A percentile compares a stretch with the other conserved stretches of the same genome.
Evolutionary conservation across 2,888 invertebrate species (phyloP).

Genomic region (Chrysodeixis includens): DNA sequence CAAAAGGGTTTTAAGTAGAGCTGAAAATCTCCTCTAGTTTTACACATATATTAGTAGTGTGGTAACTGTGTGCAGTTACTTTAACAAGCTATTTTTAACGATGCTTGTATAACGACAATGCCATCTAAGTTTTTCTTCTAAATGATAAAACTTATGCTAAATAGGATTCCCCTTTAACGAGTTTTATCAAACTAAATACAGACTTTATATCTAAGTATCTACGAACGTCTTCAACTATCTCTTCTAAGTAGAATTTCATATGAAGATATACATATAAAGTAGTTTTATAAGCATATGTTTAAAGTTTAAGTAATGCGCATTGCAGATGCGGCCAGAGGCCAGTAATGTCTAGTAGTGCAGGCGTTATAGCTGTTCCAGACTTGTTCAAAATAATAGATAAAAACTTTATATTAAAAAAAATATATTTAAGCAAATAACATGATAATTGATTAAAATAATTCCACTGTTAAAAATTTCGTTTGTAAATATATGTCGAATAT

Average conservation of each 20-base stretch:
- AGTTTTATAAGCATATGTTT: slow-evolving; percentile 46
- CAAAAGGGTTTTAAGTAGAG: too few species aligned
- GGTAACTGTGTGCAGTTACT: too few species aligned
- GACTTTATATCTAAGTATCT: slow-evolving; percentile 37
- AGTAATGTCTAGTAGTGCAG: slow-evolving; percentile 47
- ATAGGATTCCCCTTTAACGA: slow-evolving; percentile 36
- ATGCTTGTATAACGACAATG: too few species aligned
- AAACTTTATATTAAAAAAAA: slow-evolving; percentile 14
- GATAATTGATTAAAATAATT: too few species aligned
- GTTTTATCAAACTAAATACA: slow-evolving; percentile 23
- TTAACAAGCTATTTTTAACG: too few species aligned
- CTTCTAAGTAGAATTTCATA: slow-evolving; percentile 41
- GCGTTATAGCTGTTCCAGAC: slow-evolving; percentile 36
- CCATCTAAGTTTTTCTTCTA: background rate
- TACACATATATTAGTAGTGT: too few species aligned
- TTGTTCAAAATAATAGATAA: slow-evolving; percentile 22
- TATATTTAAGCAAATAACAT: too few species aligned
- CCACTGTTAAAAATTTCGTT: too few species aligned
- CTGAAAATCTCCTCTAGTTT: too few species aligned
- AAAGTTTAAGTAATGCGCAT: slow-evolving; percentile 64
- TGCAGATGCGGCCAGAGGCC: slow-evolving; percentile 64
- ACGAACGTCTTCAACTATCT: slow-evolving; percentile 25
- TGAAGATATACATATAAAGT: slow-evolving; percentile 28
- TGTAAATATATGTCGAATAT: too few species aligned
- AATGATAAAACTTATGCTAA: slow-evolving; percentile 30